Evolutionary conservation across 1,140 invertebrate genomes (phyloP).

Genomic region (Zaprionus lachaisei): DNA sequence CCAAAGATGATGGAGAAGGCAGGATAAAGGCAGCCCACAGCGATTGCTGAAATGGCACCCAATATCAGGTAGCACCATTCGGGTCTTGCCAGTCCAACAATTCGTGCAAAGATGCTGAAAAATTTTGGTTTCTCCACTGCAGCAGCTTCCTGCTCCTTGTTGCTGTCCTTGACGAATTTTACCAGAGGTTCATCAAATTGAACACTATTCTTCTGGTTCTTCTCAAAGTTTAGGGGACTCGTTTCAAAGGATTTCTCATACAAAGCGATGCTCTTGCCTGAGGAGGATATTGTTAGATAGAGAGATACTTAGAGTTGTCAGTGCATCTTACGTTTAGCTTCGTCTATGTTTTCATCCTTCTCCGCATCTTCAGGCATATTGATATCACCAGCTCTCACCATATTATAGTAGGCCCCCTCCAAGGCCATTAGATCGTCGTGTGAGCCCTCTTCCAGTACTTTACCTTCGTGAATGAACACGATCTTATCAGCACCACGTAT

Average conservation of each 20-base stretch:
- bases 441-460: conserved; percentile 91
- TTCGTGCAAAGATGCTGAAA: conserved; percentile 85
- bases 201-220: conserved; percentile 76
- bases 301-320: not conserved
- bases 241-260: conserved; percentile 82
- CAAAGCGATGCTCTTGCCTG: conserved; percentile 70
- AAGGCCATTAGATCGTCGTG: conserved; percentile 92
- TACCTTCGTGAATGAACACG: conserved; percentile 89
- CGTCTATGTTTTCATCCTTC: conserved; percentile 59
- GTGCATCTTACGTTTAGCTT: conserved; percentile 58
- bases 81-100: conserved; percentile 89
- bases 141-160: conserved; percentile 11
- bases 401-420: conserved; percentile 90
- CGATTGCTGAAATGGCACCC: conserved; percentile 89
- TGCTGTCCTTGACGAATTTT: conserved; percentile 50
- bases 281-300: not conserved
- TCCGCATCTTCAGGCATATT: conserved; percentile 67
- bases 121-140: conserved; percentile 54
- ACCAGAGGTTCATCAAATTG: conserved; percentile 74
- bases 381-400: conserved; percentile 77
- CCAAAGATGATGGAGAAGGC: conserved; percentile 93
- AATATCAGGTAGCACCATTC: conserved; percentile 91
- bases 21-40: conserved; percentile 91
- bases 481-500: conserved; percentile 93
- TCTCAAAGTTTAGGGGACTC: conserved; percentile 76